Evolutionary conservation across 1,140 invertebrate species (phyloP).

Genomic region (Akabosia matsudoensis): DNA sequence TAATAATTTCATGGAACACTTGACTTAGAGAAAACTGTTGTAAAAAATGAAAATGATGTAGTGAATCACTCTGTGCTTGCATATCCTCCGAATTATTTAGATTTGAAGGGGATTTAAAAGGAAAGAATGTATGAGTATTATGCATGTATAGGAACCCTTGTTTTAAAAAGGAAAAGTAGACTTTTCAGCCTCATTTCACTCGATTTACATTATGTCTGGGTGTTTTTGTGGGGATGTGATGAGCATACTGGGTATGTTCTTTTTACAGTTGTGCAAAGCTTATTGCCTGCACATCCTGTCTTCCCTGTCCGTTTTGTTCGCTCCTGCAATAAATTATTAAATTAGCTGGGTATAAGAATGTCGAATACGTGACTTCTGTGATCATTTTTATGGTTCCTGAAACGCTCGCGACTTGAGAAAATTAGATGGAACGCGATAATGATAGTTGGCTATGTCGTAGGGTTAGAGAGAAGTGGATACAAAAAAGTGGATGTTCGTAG

Average conservation of each 20-base stretch:
- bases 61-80: too few species aligned
- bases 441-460: background rate
- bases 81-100: background rate
- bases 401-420: background rate
- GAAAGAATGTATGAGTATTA: background rate
- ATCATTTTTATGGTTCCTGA: conserved; percentile 4
- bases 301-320: background rate
- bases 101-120: background rate
- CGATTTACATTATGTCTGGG: conserved; percentile 1
- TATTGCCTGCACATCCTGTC: conserved; percentile 14
- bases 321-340: conserved; percentile 17
- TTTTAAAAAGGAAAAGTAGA: background rate
- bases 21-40: too few species aligned
- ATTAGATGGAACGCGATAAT: background rate
- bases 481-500: background rate
- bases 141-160: background rate
- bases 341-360: conserved; percentile 14
- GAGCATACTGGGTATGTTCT: background rate
- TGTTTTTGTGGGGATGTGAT: background rate
- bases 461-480: background rate
- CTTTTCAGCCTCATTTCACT: conserved; percentile 5
- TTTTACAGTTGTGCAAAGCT: conserved; percentile 3
- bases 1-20: conserved; percentile 17
- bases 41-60: background rate
- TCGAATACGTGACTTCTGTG: conserved; percentile 23